These are phyloP conservation scores for Peromyscus nudipes DNA, from an alignment of 2,797 vertebrate species.

Conservation along the genomic window DNA sequence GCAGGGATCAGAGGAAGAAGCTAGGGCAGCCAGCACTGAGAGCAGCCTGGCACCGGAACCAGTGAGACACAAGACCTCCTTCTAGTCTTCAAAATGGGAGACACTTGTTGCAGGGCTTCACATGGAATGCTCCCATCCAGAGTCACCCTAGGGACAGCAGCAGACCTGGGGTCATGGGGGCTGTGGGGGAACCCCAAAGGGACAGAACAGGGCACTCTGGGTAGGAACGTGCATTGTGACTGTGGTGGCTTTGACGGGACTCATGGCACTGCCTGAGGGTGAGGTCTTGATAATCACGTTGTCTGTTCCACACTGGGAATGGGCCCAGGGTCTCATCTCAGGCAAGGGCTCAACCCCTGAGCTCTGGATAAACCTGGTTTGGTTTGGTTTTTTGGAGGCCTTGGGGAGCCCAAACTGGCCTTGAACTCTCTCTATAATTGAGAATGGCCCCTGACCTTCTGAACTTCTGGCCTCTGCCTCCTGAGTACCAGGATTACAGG, in stretches of 20 bases:
- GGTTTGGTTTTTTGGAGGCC: not conserved
- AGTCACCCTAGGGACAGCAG: not conserved
- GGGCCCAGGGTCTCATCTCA: not conserved
- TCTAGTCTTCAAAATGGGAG: not conserved
- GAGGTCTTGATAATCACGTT: not conserved
- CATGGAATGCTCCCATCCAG: fast-evolving
- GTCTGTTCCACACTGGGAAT: not conserved
- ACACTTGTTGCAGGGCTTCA: not conserved
- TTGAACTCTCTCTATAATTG: not conserved
- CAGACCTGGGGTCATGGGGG: not conserved
- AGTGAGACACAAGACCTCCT: not conserved
- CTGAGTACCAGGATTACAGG: not conserved
- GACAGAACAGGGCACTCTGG: fast-evolving
- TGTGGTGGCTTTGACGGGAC: not conserved
- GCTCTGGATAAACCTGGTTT: not conserved
- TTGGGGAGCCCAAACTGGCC: not conserved
- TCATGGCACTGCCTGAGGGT: too few relatives aligned
- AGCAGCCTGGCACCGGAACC: not conserved
- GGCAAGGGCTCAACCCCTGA: not conserved
- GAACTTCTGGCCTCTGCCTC: not conserved
- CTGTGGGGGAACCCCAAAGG: not conserved
- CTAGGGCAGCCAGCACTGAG: not conserved
- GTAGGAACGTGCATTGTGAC: not conserved
- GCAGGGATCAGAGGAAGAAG: not conserved
- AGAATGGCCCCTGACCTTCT: not conserved